Evolutionary conservation across 2,888 invertebrate species (phyloP), one percentile per base, ranked within the genome.

Genomic region (Papilio protenor): DNA sequence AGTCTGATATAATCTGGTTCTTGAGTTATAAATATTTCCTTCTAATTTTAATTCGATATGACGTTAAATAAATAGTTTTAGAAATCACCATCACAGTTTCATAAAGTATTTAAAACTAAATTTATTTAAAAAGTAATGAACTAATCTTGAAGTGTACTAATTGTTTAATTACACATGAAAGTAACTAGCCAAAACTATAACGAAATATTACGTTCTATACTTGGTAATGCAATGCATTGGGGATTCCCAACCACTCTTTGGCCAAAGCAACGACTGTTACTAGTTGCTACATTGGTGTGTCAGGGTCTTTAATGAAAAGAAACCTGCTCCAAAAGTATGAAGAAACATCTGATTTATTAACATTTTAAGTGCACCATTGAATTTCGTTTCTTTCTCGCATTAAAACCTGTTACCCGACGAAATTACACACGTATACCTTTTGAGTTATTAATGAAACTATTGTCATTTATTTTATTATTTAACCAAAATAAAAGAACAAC

Each of bases 141-240:
- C 16, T 10, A 64, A 64, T 23, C 71, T 70, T 49, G 71, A 52
- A 40, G 11, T 69, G 12, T 45, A 57, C 10, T 3, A 2, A 33
- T 21, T 61, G 33, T 14, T 27, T 64, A 18, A 33, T 27, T 61
- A 64, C 5, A 27, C 27, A 27, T 14, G 4, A 61, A 18, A 33
- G 64, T 64, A 64, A 33, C 64, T 27, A 40, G 18, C 45, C 21
- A 33, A n/a, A n/a, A 40, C 40, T n/a, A n/a, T n/a, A 4, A 27
- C n/a, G 18, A 33, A 40, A 33, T 40, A 21, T n/a, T 27, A 70
- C 49, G 6, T 5, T 18, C 61, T 12, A 40, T 11, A 57, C 14
- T 70, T 57, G 49, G 61, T 71, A 45, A 59, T 59, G 76, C 45
- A 71, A 71, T n/a, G 23, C 55, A 16, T 21, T 64, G 71, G 76